These are phyloP conservation scores for Trichomycterus rosablanca DNA, from an alignment of 2,113 vertebrate genomes.

Conservation along the genomic window DNA sequence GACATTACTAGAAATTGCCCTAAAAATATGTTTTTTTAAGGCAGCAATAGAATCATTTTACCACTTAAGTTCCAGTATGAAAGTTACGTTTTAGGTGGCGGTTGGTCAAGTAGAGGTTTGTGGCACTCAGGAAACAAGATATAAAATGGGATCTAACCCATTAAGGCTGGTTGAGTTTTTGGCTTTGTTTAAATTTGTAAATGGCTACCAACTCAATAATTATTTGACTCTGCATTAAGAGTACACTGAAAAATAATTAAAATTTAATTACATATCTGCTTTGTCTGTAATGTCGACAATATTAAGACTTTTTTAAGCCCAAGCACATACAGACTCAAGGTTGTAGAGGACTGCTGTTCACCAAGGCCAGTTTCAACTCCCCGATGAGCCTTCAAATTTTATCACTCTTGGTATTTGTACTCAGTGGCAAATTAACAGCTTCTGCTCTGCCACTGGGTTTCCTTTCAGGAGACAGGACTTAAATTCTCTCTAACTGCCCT, in stretches of 20 bases:
- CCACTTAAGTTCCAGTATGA: too few species aligned
- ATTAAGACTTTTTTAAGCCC: constrained; percentile 24
- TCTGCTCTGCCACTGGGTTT: constrained; percentile 86
- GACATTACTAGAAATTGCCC: too few species aligned
- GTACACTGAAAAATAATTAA: constrained; percentile 6
- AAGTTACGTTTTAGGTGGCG: too few species aligned
- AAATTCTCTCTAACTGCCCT: constrained; percentile 93
- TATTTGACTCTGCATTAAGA: background rate
- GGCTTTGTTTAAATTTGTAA: too few species aligned
- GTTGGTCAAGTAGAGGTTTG: too few species aligned
- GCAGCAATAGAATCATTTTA: too few species aligned
- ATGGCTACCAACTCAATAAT: too few species aligned
- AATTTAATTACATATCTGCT: constrained; percentile 39
- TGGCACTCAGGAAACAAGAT: too few species aligned
- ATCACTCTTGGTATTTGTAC: constrained; percentile 99
- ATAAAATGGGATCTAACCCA: too few species aligned
- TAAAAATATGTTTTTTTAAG: too few species aligned
- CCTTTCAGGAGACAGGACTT: constrained; percentile 92
- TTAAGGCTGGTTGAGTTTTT: too few species aligned
- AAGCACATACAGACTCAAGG: constrained; percentile 73
- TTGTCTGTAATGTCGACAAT: constrained; percentile 52
- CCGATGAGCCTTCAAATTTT: constrained; percentile 94
- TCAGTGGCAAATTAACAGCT: constrained; percentile 98
- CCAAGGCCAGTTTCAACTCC: constrained; percentile 72
- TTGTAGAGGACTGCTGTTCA: constrained; percentile 84